Conservation (phyloP, 2,797 vertebrate species). For the Neomorphus geoffroyi region DNA sequence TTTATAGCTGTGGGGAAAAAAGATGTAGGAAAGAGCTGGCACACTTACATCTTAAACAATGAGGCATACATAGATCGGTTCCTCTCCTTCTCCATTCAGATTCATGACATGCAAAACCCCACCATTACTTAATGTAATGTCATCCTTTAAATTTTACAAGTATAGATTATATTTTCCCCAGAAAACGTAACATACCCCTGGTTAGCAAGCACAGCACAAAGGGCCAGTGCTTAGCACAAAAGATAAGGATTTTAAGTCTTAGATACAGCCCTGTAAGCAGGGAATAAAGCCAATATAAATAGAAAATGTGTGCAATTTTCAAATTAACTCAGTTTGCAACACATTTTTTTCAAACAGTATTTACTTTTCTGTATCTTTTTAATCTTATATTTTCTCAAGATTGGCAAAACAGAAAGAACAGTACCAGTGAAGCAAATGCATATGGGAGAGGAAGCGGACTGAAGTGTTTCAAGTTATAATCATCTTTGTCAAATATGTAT, state of each 20-base stretch:
- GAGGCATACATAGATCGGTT: slow-evolving; percentile 53
- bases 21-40: slow-evolving; percentile 38
- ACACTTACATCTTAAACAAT: slow-evolving; percentile 45
- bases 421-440: neutral
- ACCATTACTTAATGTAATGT: neutral
- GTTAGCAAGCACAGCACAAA: neutral
- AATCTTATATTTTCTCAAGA: neutral
- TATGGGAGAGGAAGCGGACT: neutral
- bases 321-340: neutral
- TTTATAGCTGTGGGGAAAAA: slow-evolving; percentile 44
- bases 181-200: neutral
- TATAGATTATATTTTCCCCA: neutral
- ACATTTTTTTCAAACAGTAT: neutral
- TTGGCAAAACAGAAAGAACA: neutral
- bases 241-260: neutral
- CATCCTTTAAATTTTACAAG: neutral
- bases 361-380: neutral
- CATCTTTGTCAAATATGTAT: neutral
- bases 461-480: neutral
- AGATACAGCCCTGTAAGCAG: neutral
- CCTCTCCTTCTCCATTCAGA: slow-evolving; percentile 12
- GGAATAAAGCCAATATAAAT: neutral
- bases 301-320: neutral
- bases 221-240: neutral
- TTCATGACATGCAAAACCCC: neutral